These are phyloP conservation scores for Crotalus viridis DNA, from an alignment of 2,113 vertebrate species.

Conservation along the genomic window DNA sequence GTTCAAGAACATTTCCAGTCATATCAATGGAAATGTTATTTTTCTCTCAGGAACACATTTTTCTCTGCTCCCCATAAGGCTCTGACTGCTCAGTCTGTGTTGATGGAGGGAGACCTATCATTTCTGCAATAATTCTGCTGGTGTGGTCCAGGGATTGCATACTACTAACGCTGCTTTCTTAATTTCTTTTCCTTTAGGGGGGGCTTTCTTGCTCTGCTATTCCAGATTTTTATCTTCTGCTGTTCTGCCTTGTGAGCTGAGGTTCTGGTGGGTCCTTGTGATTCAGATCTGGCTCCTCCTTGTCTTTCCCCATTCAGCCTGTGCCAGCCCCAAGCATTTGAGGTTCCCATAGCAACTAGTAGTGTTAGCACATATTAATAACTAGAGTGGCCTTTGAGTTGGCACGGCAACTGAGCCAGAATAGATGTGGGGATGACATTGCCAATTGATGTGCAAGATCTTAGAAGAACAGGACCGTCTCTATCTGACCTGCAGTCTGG, in stretches of 20 bases:
- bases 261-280: slow-evolving; percentile 36
- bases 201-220: not conserved
- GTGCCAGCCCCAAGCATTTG: slow-evolving; percentile 52
- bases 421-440: slow-evolving; percentile 58
- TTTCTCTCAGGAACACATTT: not conserved
- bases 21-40: not conserved
- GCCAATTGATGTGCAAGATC: slow-evolving; percentile 35
- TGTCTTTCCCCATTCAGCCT: slow-evolving; percentile 55
- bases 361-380: slow-evolving; percentile 66
- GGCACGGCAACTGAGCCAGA: slow-evolving; percentile 65
- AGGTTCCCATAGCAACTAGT: slow-evolving; percentile 62
- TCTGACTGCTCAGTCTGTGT: not conserved
- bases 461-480: not conserved
- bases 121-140: not conserved
- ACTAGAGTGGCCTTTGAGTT: slow-evolving; percentile 66
- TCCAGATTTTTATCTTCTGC: not conserved
- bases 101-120: not conserved
- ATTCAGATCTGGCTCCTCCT: slow-evolving; percentile 34
- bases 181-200: not conserved
- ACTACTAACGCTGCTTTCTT: not conserved
- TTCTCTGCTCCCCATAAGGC: not conserved
- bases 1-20: not conserved
- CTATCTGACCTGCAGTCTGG: not conserved
- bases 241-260: slow-evolving; percentile 3
- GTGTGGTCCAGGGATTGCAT: not conserved